Evolutionary conservation across 2,113 vertebrate species (phyloP), one percentile per base, ranked within the genome.

Genomic region (Ondatra zibethicus): DNA sequence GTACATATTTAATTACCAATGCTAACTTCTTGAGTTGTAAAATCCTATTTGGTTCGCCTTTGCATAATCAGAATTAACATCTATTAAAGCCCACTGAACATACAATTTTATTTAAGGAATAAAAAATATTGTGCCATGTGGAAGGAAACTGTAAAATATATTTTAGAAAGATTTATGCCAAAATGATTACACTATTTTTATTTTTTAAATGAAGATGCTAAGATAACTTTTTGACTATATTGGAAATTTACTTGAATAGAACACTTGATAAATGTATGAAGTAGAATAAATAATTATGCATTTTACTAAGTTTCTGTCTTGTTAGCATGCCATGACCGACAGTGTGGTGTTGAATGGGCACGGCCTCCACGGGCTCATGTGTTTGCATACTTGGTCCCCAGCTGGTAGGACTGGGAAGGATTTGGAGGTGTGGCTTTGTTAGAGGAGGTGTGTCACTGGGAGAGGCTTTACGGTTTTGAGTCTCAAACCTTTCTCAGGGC

Each of bases 151-250:
- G 10, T 90, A 42, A 91, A 94, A 68, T 84, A 33, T 3, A 29
- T 85, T 82, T 95, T 88, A 88, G 81, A 88, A 92, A 55, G 45
- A 76, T 61, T 95, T 90, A 66, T 93, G 72, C 25, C 33, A 95
- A 33, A 95, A 88, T 39, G 19, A 81, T 72, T 91, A 63, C 1
- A 11, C 52, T 50, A 23, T 87, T 50, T 55, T 76, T 73, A 58
- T 31, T 76, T 73, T 88, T 42, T 13, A 78, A 14, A 5, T n/a
- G 14, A 81, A 76, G 1, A 29, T 45, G 6, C 21, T 85, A 78
- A 52, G 47, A 72, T 94, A 82, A 95, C 52, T 89, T 96, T 84
- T 91, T 96, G 50, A 25, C 5, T 52, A 45, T 47, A 73, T 36
- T 76, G 13, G 61, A 94, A 97, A 94, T 78, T 77, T 86, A 61